Conservation (phyloP, 2,888 invertebrate species). For the Lordiphosa andalusiaca region DNA sequence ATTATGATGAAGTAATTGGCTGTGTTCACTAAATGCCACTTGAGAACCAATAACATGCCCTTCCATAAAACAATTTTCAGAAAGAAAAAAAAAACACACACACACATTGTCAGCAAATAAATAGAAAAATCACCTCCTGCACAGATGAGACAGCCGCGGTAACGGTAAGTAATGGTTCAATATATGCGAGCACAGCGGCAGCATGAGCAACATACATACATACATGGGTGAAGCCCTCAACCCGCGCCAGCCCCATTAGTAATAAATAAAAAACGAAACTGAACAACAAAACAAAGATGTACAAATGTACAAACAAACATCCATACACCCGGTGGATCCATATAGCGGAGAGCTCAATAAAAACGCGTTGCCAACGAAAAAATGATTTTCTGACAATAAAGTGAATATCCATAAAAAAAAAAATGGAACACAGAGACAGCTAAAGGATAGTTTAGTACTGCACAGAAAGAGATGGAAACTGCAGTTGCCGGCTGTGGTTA, state of each 20-base stretch:
- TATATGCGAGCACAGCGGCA: constrained; percentile 13
- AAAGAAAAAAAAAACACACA: constrained; percentile 1
- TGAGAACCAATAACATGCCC: constrained; percentile 10
- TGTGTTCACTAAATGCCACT: constrained; percentile 4
- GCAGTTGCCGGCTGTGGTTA: constrained; percentile 37
- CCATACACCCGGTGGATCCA: constrained; percentile 1
- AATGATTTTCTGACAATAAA: constrained; percentile 46
- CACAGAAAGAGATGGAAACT: background rate
- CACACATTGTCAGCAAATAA: constrained; percentile 26
- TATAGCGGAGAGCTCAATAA: constrained; percentile 22
- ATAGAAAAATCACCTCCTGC: constrained; percentile 53
- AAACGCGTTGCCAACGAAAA: constrained; percentile 28
- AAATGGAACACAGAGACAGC: constrained; percentile 23
- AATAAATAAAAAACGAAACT: constrained; percentile 39
- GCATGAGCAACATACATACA: constrained; percentile 9
- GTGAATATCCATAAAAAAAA: constrained; percentile 33
- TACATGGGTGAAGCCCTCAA: constrained; percentile 12
- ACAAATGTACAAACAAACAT: constrained; percentile 15
- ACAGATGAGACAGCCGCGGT: constrained; percentile 34
- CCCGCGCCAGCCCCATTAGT: constrained; percentile 34
- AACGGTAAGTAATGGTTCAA: constrained; percentile 33
- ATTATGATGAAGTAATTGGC: too few species aligned
- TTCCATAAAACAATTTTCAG: background rate
- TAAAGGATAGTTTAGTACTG: constrained; percentile 37
- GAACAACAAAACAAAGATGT: constrained; percentile 20